A percentile compares a stretch with the other conserved stretches of the same genome.
Evolutionary conservation across 37 sponge, comb jelly and placozoan genomes (phyloP).

Genomic region (Dysidea cf. avara): DNA sequence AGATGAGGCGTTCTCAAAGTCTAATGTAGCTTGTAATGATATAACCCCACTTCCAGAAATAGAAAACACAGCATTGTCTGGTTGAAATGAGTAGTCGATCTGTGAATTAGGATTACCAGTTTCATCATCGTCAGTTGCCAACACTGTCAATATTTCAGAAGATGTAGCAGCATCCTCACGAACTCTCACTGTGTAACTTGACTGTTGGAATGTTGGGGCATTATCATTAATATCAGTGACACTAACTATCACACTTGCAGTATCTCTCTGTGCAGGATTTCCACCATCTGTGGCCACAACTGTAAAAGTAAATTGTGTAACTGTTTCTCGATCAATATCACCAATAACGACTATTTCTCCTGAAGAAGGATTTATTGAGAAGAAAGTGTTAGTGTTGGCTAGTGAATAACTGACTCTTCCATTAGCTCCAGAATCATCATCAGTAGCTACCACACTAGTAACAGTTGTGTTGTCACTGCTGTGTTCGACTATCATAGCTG

Average conservation of each 20-base stretch:
- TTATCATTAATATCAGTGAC: conserved; percentile 7
- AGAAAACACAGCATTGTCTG: not conserved
- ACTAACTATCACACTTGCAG: not conserved
- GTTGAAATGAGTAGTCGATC: too few species aligned
- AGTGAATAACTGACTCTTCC: too few species aligned
- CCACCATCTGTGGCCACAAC: conserved; percentile 12
- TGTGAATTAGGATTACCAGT: not conserved
- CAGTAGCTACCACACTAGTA: not conserved
- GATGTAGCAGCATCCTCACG: not conserved
- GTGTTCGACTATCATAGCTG: too few species aligned
- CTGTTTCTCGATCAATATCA: not conserved
- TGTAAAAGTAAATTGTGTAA: not conserved
- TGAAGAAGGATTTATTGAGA: not conserved
- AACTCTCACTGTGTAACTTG: not conserved
- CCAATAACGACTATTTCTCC: conserved; percentile 27
- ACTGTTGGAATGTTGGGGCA: conserved; percentile 7
- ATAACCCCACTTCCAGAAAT: conserved; percentile 2
- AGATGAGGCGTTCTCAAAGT: conserved; percentile 41
- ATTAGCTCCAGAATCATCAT: not conserved
- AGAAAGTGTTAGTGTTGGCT: not conserved
- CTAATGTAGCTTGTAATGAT: conserved; percentile 15
- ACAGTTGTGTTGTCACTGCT: not conserved
- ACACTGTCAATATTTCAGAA: not conserved
- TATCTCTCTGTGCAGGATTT: not conserved
- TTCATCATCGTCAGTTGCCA: conserved; percentile 2